Evolutionary conservation across 2,113 vertebrate genomes (phyloP).

Genomic region (Laterallus jamaicensis): DNA sequence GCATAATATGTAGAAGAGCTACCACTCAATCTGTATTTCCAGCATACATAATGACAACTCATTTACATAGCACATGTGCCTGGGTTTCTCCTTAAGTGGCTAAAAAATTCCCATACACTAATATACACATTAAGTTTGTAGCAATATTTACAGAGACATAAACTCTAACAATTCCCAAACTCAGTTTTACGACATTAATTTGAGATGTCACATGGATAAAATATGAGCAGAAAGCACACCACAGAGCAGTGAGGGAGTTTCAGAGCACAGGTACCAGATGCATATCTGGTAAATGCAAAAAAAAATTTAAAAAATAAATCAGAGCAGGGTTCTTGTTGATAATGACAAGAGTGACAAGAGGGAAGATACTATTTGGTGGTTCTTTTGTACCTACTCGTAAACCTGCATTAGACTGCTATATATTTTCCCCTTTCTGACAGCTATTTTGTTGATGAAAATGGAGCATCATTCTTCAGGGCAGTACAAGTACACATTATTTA

Average conservation of each 20-base stretch:
- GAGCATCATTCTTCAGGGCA: background rate
- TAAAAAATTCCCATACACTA: background rate
- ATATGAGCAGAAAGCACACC: background rate
- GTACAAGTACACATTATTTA: background rate
- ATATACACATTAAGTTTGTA: background rate
- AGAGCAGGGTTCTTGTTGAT: background rate
- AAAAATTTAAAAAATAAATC: too few relatives aligned
- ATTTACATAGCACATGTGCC: background rate
- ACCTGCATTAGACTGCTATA: background rate
- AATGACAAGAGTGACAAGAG: background rate
- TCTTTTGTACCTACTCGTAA: background rate
- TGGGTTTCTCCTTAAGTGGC: background rate
- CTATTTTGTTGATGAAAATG: background rate
- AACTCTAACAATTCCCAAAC: background rate
- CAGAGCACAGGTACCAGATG: background rate
- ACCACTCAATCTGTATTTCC: background rate
- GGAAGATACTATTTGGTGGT: background rate
- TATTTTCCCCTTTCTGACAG: background rate
- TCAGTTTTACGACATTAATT: background rate
- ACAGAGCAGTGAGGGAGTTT: background rate
- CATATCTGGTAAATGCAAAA: background rate
- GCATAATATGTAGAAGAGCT: background rate
- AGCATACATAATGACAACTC: background rate
- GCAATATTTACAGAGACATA: background rate
- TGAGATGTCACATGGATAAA: background rate